Percentiles rank a stretch among this genome's conserved stretches.
Conservation (phyloP, 2,797 vertebrate species). For the Sebastolobus altivelis region DNA sequence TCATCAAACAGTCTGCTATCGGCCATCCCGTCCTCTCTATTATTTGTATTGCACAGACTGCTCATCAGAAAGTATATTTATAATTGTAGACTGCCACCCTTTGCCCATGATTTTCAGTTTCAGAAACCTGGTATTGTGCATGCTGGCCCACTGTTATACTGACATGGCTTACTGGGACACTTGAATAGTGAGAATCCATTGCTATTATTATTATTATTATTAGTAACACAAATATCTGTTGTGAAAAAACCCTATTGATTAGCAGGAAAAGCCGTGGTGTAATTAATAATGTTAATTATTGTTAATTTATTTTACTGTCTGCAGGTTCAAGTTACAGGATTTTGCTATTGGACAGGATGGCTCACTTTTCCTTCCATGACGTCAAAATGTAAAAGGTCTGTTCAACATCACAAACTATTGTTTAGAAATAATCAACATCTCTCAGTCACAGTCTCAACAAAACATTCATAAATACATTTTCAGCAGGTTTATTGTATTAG, state of each 20-base stretch:
- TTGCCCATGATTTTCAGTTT: slow-evolving; percentile 1
- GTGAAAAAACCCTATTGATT: background rate
- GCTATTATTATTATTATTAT: background rate
- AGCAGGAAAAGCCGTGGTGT: background rate
- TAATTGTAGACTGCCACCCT: background rate
- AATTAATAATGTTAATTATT: background rate
- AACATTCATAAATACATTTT: background rate
- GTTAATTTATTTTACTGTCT: background rate
- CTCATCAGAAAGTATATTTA: background rate
- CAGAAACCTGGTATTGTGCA: background rate
- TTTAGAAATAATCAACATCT: background rate
- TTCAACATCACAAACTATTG: background rate
- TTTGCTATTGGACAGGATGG: background rate
- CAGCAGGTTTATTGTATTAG: background rate
- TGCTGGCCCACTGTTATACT: background rate
- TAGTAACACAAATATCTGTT: background rate
- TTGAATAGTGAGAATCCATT: background rate
- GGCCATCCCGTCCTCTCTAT: background rate
- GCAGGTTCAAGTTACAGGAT: background rate
- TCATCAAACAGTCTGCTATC: background rate
- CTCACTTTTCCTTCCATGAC: background rate
- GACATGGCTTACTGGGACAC: background rate
- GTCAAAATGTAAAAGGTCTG: background rate
- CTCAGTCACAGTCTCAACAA: background rate
- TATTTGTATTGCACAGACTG: background rate